Base-by-base conservation (phyloP, 2,113 vertebrate genomes). In the Heteronetta atricapilla region DNA sequence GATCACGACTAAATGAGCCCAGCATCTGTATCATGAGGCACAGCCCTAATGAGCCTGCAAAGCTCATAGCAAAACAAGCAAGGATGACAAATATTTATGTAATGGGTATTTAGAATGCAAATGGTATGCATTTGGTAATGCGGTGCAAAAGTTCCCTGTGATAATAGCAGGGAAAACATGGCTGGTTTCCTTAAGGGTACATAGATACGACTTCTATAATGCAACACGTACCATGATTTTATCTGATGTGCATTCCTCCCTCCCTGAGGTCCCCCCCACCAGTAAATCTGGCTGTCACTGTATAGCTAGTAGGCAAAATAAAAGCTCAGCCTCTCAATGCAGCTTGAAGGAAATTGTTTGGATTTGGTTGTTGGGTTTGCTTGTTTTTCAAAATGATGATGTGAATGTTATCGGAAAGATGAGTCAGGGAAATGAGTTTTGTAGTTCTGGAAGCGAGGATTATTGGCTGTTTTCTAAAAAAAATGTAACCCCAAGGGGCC, bases 341-440 rank as follows among this genome's bases (percentile, higher is more conserved):
- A 55, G 44, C 36, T 81, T n/a, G 74, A 86, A 90, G 67, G 74
- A 88, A 82, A 75, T 52, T 82, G 85, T 91, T 74, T 90, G 68
- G 82, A 90, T 94, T 81, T 89, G 62, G 58, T 88, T 0, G 0
- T 76, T 89, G 89, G 7, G 50, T 85, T 92, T 90, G 44, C 93
- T 90, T 94, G 89, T 84, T 96, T 94, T 92, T 87, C 59, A 89
- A 82, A 94, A 82, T 36, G 42, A 85, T 69, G 77, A 82, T 82
- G 53, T 58, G 77, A 86, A 83, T 79, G 88, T 81, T 94, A 79
- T 73, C 2, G 10, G 92, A 95, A 94, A 96, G 86, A 93, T 96
- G 93, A 95, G 81, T 95, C 95, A 86, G 83, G 81, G 74, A 93
- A 93, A 90, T 67, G 44, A 92, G 63, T 84, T 93, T 87, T 95